Evolutionary conservation across 2,888 invertebrate genomes (phyloP).

Genomic region (Drosophila multiciliata): DNA sequence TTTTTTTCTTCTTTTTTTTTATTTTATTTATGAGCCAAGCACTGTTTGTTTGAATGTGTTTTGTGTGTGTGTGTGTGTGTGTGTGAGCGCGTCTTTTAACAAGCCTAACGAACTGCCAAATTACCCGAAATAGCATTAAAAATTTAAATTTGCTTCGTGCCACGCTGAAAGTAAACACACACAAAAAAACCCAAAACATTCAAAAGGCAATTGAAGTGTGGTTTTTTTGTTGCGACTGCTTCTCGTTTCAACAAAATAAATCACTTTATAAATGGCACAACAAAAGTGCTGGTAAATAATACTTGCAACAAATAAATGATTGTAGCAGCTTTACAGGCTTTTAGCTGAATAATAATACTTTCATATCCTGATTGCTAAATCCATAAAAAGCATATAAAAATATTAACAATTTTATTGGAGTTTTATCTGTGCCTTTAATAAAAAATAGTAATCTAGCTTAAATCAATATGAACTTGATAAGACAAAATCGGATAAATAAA

Average conservation of each 20-base stretch:
- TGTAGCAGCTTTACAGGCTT: conserved; percentile 3
- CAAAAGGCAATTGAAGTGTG: conserved; percentile 43
- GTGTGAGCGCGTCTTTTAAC: conserved; percentile 52
- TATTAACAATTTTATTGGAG: neutral
- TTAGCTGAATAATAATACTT: neutral
- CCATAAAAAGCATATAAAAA: neutral
- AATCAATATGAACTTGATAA: neutral
- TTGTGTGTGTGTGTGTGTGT: conserved; percentile 26
- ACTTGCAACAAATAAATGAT: conserved; percentile 26
- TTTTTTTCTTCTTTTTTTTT: conserved; percentile 27
- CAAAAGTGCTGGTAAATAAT: conserved; percentile 36
- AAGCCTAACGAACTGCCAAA: conserved; percentile 82
- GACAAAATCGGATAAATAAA: neutral
- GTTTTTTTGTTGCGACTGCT: conserved; percentile 15
- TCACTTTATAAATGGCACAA: conserved; percentile 56
- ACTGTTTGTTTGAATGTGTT: conserved; percentile 27
- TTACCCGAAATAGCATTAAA: conserved; percentile 80
- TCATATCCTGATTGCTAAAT: neutral
- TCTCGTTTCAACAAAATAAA: conserved; percentile 48
- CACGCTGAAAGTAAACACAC: conserved; percentile 64
- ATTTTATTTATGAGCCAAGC: conserved; percentile 67
- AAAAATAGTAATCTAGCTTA: neutral
- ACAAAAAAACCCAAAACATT: conserved; percentile 23
- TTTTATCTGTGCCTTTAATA: neutral
- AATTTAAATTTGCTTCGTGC: conserved; percentile 75